Conservation (phyloP, 30 jellyfish, hydroid and myxozoan genomes). For the Clytia hemisphaerica region DNA sequence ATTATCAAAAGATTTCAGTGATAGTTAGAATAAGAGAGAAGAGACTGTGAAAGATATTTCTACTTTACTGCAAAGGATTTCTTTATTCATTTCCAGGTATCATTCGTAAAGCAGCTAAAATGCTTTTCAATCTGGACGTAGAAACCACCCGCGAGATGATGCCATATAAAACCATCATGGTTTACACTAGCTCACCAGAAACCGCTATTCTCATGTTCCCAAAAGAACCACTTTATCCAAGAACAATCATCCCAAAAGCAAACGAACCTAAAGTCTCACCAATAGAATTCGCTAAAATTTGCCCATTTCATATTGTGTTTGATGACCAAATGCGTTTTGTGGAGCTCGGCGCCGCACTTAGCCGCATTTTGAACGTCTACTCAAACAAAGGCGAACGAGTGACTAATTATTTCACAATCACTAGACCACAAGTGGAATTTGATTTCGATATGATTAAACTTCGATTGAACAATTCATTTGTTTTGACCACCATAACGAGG, state of each 20-base stretch:
- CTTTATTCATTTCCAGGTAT: too few species aligned
- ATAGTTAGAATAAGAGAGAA: too few species aligned
- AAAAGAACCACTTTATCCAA: constrained; percentile 22
- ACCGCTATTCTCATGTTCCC: constrained; percentile 44
- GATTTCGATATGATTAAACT: constrained; percentile 28
- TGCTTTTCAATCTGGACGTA: constrained; percentile 20
- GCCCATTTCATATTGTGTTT: constrained; percentile 45
- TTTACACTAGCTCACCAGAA: constrained; percentile 22
- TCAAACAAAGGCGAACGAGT: constrained; percentile 4
- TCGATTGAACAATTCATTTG: constrained; percentile 39
- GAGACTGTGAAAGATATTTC: too few species aligned
- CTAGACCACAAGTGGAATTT: constrained; percentile 47
- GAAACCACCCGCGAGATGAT: constrained; percentile 25
- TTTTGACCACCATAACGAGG: constrained; percentile 22
- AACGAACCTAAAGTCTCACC: constrained; percentile 54
- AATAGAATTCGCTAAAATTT: constrained; percentile 36
- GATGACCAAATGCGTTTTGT: constrained; percentile 32
- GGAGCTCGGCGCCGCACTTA: constrained; percentile 40
- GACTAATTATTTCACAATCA: constrained; percentile 20
- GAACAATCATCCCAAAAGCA: constrained; percentile 33
- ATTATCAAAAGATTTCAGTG: too few species aligned
- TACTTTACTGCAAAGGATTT: too few species aligned
- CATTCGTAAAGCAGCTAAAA: constrained; percentile 35
- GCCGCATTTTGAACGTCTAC: constrained; percentile 30
- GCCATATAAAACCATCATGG: constrained; percentile 9